Evolutionary conservation across 1,140 invertebrate genomes (phyloP).

Genomic region (Aphelinus certus): DNA sequence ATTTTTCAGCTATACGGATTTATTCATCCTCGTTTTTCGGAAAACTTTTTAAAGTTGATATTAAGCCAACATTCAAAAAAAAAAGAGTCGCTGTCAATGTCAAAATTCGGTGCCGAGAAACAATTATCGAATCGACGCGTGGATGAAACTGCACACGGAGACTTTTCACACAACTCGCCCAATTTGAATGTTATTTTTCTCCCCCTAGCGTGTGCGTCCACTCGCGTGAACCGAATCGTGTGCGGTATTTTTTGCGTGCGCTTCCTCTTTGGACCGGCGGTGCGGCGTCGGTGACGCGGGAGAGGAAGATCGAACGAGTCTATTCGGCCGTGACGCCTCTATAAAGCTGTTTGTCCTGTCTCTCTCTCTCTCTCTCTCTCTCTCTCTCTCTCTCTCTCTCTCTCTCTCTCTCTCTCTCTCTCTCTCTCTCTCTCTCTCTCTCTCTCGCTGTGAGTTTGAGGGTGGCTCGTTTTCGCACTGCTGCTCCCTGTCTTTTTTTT

Average conservation of each 20-base stretch:
- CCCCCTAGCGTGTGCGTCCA: not conserved
- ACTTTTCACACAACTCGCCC: too few species aligned
- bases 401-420: slow-evolving; percentile 41
- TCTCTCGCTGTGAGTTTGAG: slow-evolving; percentile 24
- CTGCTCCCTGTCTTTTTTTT: slow-evolving; percentile 43
- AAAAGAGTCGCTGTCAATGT: too few species aligned
- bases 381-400: slow-evolving; percentile 42
- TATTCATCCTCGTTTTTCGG: not conserved
- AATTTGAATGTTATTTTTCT: too few species aligned
- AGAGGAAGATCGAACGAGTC: slow-evolving; percentile 41
- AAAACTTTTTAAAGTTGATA: too few species aligned
- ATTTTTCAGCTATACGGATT: not conserved
- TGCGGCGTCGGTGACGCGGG: not conserved
- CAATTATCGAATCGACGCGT: too few species aligned
- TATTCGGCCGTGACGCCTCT: slow-evolving; percentile 52
- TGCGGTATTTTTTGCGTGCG: slow-evolving; percentile 16
- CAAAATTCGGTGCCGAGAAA: too few species aligned
- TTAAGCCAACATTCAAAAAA: too few species aligned
- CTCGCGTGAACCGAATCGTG: not conserved
- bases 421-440: slow-evolving; percentile 28
- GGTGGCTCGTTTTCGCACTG: slow-evolving; percentile 54
- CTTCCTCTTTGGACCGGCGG: slow-evolving; percentile 41
- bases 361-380: slow-evolving; percentile 29
- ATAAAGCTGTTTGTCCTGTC: slow-evolving; percentile 55
- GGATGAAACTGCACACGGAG: too few species aligned